Conservation (phyloP, 2,113 vertebrate genomes). For the Pipa parva region DNA sequence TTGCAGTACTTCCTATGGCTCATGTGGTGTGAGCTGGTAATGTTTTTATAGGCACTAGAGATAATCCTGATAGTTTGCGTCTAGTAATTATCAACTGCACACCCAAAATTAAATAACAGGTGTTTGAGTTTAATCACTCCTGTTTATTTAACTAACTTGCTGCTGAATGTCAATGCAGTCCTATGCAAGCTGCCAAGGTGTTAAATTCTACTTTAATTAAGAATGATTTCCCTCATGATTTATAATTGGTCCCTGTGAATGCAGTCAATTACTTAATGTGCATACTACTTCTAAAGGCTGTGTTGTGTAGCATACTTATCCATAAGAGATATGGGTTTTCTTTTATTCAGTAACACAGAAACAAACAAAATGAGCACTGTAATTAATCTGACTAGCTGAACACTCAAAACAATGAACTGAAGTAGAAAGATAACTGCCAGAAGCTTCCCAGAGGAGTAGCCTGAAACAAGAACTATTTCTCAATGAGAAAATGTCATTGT, state of each 20-base stretch:
- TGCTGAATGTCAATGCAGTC: too few relatives aligned
- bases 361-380: constrained; percentile 56
- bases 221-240: constrained; percentile 40
- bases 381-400: constrained; percentile 59
- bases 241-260: constrained; percentile 52
- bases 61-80: too few relatives aligned
- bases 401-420: constrained; percentile 56
- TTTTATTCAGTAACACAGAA: constrained; percentile 54
- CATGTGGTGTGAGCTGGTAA: too few relatives aligned
- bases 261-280: constrained; percentile 51
- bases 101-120: too few relatives aligned
- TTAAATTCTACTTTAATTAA: constrained; percentile 7
- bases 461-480: not conserved
- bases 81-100: too few relatives aligned
- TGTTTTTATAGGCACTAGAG: too few relatives aligned
- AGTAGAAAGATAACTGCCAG: constrained; percentile 45
- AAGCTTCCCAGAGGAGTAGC: constrained; percentile 40
- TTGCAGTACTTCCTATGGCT: too few relatives aligned
- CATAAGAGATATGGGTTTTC: constrained; percentile 41
- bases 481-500: not conserved
- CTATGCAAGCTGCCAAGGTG: not conserved
- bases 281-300: constrained; percentile 49
- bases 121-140: too few relatives aligned
- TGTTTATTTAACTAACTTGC: too few relatives aligned
- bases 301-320: constrained; percentile 38